Conservation (phyloP, 2,888 invertebrate genomes). For the Heliothis peltigera region DNA sequence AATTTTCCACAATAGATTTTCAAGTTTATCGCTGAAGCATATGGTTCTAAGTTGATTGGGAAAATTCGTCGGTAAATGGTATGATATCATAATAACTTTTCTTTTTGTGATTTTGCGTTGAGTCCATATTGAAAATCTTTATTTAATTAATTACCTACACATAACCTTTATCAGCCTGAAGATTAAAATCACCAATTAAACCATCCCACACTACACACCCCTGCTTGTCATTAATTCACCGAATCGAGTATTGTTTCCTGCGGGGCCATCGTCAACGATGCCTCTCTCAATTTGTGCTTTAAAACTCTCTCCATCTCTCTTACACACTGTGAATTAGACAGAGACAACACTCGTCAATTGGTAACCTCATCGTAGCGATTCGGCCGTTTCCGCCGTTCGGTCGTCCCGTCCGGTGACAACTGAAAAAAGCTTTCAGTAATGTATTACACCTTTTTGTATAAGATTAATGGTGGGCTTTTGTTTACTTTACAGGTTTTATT, state of each 20-base stretch:
- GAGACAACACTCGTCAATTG: constrained; percentile 68
- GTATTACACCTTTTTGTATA: constrained; percentile 63
- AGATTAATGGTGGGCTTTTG: constrained; percentile 54
- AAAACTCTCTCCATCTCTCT: constrained; percentile 70
- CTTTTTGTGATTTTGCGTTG: too few relatives aligned
- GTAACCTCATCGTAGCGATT: constrained; percentile 66
- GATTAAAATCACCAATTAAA: constrained; percentile 25
- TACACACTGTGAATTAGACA: constrained; percentile 55
- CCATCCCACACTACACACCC: constrained; percentile 65
- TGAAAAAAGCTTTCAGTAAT: constrained; percentile 81
- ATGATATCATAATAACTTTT: too few relatives aligned
- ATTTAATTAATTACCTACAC: background rate
- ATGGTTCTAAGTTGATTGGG: too few relatives aligned
- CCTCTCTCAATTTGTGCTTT: constrained; percentile 84
- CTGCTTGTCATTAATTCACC: constrained; percentile 85
- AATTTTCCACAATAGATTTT: too few relatives aligned
- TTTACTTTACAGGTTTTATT: constrained; percentile 45
- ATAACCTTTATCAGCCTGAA: background rate
- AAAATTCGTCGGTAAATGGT: too few relatives aligned
- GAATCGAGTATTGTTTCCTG: constrained; percentile 89
- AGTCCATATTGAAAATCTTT: too few relatives aligned
- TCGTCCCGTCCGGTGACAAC: constrained; percentile 79
- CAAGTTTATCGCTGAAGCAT: too few relatives aligned
- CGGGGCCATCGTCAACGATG: constrained; percentile 78
- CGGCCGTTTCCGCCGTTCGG: constrained; percentile 71